Conservation (phyloP, 1,140 invertebrate species). For the Megathymus violae region DNA sequence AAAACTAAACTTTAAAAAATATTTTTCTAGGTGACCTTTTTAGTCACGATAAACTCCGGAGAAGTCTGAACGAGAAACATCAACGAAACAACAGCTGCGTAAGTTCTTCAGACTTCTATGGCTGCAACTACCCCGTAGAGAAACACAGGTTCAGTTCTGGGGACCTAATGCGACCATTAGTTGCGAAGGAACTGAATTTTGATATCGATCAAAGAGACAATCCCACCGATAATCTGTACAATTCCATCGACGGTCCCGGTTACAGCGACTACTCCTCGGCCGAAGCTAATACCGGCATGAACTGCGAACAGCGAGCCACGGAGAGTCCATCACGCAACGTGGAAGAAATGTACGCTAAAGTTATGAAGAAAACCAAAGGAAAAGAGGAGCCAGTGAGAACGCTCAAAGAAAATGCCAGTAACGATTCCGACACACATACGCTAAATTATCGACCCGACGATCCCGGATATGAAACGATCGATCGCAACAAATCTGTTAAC, state of each 20-base stretch:
- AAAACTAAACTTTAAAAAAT: background rate
- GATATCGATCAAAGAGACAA: constrained; percentile 66
- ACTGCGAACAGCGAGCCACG: constrained; percentile 85
- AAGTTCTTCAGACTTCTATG: constrained; percentile 82
- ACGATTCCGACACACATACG: constrained; percentile 42
- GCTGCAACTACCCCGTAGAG: constrained; percentile 82
- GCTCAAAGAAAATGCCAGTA: constrained; percentile 53
- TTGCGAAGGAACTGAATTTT: constrained; percentile 77
- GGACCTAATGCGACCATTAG: constrained; percentile 71
- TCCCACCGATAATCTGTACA: constrained; percentile 72
- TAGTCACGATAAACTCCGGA: constrained; percentile 76
- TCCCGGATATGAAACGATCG: constrained; percentile 81
- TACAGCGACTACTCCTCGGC: constrained; percentile 65
- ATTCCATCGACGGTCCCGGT: constrained; percentile 73
- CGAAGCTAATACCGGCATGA: constrained; percentile 66
- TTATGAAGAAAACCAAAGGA: constrained; percentile 87
- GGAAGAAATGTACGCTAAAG: constrained; percentile 95
- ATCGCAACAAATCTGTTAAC: constrained; percentile 71
- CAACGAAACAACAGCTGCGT: constrained; percentile 83
- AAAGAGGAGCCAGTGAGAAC: constrained; percentile 58
- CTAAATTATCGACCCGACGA: constrained; percentile 73
- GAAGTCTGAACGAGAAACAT: constrained; percentile 83
- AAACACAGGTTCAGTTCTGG: constrained; percentile 81
- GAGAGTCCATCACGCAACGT: constrained; percentile 86
- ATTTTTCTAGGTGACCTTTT: constrained; percentile 74